phyloP scores from a whole-genome alignment of 2,797 vertebrate genomes.

The Anguilla marmorata region DNA sequence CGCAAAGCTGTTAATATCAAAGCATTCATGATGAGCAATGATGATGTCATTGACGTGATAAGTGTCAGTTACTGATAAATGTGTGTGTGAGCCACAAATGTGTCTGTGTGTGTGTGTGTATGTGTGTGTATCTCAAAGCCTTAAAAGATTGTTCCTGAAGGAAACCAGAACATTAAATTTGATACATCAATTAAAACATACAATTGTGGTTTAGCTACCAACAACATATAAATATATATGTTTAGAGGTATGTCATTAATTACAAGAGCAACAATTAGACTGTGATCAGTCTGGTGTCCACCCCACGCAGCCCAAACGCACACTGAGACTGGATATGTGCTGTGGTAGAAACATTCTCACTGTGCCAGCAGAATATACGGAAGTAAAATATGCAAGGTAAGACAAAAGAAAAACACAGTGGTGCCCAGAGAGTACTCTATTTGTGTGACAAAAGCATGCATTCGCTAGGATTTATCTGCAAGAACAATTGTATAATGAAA shows the following conservation, averaged over 20 bases:
- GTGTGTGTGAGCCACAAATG: background rate
- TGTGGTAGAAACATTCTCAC: background rate
- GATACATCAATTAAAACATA: background rate
- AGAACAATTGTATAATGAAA: background rate
- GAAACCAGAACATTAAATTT: background rate
- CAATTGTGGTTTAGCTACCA: background rate
- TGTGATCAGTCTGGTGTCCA: background rate
- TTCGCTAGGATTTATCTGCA: background rate
- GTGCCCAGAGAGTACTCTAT: background rate
- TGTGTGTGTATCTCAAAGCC: background rate
- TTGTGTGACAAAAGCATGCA: background rate
- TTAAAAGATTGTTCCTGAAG: background rate
- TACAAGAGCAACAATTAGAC: background rate
- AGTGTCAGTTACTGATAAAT: background rate
- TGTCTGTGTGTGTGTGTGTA: no score
- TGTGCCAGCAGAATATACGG: background rate
- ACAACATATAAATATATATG: background rate
- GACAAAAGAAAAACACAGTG: slow-evolving; percentile 3
- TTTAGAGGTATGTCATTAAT: background rate
- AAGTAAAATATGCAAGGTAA: background rate
- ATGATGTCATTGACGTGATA: background rate
- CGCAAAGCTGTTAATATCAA: background rate
- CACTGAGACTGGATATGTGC: background rate
- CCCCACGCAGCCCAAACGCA: background rate
- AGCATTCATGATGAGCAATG: background rate